Conservation (phyloP, 2,888 invertebrate genomes). For the Trachelus troglodyta region DNA sequence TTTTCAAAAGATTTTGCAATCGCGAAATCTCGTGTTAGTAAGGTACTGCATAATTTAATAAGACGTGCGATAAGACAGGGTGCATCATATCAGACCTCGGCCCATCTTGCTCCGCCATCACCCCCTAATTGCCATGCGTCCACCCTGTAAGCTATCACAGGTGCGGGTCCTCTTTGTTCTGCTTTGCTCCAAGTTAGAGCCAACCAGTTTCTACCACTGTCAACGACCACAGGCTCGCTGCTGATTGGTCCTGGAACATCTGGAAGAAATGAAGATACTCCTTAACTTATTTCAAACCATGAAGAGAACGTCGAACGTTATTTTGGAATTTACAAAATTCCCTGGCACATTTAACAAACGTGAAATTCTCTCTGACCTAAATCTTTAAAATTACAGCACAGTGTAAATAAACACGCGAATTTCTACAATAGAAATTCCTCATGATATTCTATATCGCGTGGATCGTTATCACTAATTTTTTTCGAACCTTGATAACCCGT, state of each 20-base stretch:
- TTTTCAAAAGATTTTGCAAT: not conserved
- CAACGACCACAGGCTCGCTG: slow-evolving; percentile 80
- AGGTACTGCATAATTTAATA: not conserved
- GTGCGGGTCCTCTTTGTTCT: slow-evolving; percentile 75
- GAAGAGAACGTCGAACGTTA: not conserved
- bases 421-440: not conserved
- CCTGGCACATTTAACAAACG: not conserved
- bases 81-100: slow-evolving; percentile 67
- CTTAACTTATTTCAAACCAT: not conserved
- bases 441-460: not conserved
- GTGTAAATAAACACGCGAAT: not conserved
- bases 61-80: not conserved
- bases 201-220: slow-evolving; percentile 87
- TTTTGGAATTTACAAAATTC: not conserved
- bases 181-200: slow-evolving; percentile 88
- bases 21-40: not conserved
- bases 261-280: slow-evolving; percentile 60
- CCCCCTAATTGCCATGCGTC: slow-evolving; percentile 84
- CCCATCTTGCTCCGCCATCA: slow-evolving; percentile 87
- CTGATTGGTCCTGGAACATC: slow-evolving; percentile 86
- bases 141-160: slow-evolving; percentile 84
- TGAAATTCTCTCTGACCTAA: not conserved
- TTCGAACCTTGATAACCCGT: slow-evolving; percentile 68
- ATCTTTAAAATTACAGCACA: not conserved
- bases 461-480: not conserved